A percentile compares a stretch with the other conserved stretches of the same genome.
Conservation (phyloP, 1,140 invertebrate species). For the Apocrypta bakeri region DNA sequence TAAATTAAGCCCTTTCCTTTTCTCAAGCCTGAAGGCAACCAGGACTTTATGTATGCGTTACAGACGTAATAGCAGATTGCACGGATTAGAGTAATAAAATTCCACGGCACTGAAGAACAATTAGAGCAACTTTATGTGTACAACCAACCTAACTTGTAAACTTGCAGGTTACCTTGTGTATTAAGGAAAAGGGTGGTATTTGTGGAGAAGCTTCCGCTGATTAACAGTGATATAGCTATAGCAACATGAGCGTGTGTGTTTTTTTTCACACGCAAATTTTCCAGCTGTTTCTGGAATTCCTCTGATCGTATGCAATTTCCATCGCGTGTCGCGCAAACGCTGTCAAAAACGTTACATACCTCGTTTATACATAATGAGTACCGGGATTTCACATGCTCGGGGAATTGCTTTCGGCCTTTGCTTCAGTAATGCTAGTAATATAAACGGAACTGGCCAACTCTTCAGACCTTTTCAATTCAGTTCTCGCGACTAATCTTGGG, state of each 20-base stretch:
- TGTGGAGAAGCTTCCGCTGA: not conserved
- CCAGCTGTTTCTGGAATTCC: not conserved
- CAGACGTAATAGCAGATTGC: constrained; percentile 32
- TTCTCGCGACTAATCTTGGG: not conserved
- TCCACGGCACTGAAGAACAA: constrained; percentile 36
- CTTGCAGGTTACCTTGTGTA: not conserved
- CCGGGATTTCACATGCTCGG: not conserved
- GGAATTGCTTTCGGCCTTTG: constrained; percentile 11
- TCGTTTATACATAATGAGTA: not conserved
- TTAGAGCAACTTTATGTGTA: constrained; percentile 43
- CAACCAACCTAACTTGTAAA: constrained; percentile 8
- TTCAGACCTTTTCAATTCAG: not conserved
- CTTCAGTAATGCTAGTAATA: not conserved
- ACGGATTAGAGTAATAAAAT: constrained; percentile 44
- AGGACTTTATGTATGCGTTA: not conserved
- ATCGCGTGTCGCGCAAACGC: not conserved
- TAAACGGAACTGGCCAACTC: not conserved
- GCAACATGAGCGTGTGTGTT: not conserved
- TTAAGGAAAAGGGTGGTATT: not conserved
- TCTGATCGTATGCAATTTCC: not conserved
- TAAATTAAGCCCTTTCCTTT: constrained; percentile 30
- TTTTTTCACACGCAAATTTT: not conserved
- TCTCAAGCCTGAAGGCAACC: not conserved
- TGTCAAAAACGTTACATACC: not conserved
- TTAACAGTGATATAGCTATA: not conserved